phyloP scores from a whole-genome alignment of 2,113 vertebrate species.

The Casuarius casuarius region DNA sequence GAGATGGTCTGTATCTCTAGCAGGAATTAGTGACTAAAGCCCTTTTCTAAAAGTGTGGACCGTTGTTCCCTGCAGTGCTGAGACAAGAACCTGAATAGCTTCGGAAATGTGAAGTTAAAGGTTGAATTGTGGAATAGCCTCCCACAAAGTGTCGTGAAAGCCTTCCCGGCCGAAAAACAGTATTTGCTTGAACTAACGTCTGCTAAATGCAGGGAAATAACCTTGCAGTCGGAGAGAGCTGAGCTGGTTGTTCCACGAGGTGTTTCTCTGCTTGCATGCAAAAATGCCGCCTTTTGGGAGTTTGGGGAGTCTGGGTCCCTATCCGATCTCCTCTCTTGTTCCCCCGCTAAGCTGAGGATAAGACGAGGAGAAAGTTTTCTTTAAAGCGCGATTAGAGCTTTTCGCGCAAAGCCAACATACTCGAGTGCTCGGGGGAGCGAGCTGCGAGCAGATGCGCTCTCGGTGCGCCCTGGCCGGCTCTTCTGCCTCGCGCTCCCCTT shows the following conservation, averaged over 20 bases:
- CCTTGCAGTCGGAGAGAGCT: background rate
- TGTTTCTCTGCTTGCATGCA: background rate
- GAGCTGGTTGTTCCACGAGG: background rate
- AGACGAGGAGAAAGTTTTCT: background rate
- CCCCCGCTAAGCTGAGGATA: background rate
- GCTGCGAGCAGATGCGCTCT: background rate
- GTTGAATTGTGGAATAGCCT: background rate
- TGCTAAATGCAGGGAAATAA: background rate
- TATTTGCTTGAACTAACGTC: background rate
- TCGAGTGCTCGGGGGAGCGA: accelerated
- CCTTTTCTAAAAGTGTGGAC: background rate
- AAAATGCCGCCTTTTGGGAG: background rate
- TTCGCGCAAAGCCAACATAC: background rate
- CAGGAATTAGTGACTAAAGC: background rate
- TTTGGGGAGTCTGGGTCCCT: background rate
- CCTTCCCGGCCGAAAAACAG: background rate
- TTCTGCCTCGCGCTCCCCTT: background rate
- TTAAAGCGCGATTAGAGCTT: background rate
- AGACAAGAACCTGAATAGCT: background rate
- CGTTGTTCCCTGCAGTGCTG: background rate
- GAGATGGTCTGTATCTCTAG: background rate
- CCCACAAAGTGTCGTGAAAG: background rate
- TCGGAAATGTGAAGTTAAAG: background rate
- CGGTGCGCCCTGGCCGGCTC: background rate
- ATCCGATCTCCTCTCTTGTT: background rate